Conservation (phyloP, 2,888 invertebrate species). For the Rhabditophanes sp. region DNA sequence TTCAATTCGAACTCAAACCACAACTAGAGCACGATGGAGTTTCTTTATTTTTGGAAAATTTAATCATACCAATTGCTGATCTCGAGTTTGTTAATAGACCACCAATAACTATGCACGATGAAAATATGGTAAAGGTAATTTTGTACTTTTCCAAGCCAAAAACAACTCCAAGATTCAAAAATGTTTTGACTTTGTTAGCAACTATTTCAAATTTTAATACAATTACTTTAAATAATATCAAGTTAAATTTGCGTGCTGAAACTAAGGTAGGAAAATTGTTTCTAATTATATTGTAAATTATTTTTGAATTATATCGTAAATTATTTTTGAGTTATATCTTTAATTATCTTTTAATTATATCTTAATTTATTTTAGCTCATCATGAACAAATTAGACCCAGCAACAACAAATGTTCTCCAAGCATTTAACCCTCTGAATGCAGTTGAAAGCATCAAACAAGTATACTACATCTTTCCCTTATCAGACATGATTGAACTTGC, state of each 20-base stretch:
- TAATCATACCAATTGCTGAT: conserved; percentile 5
- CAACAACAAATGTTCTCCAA: neutral
- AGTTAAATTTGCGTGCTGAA: conserved; percentile 5
- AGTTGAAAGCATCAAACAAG: conserved; percentile 8
- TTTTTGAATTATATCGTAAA: conserved; percentile 2
- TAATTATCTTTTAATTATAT: too few species aligned
- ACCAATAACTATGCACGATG: conserved; percentile 7
- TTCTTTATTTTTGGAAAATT: conserved; percentile 8
- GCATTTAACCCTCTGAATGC: conserved; percentile 7
- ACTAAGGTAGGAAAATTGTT: conserved; percentile 7
- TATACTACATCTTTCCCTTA: conserved; percentile 8
- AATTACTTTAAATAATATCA: conserved; percentile 3
- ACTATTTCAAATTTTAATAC: conserved; percentile 8
- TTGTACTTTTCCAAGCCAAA: conserved; percentile 6
- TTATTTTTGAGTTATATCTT: neutral
- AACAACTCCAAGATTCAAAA: neutral
- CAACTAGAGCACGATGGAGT: too few species aligned
- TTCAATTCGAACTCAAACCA: too few species aligned
- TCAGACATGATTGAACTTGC: too few species aligned
- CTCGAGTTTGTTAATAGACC: conserved; percentile 5
- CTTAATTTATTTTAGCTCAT: conserved; percentile 4
- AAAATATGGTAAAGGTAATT: conserved; percentile 7
- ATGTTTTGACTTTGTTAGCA: conserved; percentile 7
- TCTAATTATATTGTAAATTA: conserved; percentile 4
- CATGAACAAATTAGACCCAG: conserved; percentile 3